Evolutionary conservation across 2,888 invertebrate genomes (phyloP).

Genomic region (Pimpla rufipes): DNA sequence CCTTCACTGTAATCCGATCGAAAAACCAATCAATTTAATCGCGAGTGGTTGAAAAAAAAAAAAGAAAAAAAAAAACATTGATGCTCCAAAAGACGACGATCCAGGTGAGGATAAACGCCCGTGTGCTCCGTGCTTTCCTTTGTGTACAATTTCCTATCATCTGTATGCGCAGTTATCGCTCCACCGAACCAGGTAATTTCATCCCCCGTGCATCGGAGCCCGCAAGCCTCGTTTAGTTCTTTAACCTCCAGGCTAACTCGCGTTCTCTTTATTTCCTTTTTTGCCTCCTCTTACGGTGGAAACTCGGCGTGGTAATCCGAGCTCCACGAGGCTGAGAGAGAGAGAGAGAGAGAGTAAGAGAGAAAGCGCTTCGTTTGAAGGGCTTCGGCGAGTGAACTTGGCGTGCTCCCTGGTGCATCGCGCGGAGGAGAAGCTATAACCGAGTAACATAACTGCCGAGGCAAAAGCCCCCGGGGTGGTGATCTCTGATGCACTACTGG

Average conservation of each 20-base stretch:
- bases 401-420: slow-evolving; percentile 31
- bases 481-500: slow-evolving; percentile 53
- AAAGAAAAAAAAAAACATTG: background rate
- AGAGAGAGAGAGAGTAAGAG: slow-evolving; percentile 20
- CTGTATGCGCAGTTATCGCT: slow-evolving; percentile 41
- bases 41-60: background rate
- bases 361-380: slow-evolving; percentile 47
- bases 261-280: slow-evolving; percentile 15
- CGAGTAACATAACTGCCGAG: slow-evolving; percentile 48
- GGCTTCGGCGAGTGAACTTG: slow-evolving; percentile 65
- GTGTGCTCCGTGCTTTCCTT: background rate
- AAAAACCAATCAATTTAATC: background rate
- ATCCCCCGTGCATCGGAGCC: slow-evolving; percentile 49
- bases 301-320: slow-evolving; percentile 62
- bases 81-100: background rate
- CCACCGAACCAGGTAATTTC: slow-evolving; percentile 58
- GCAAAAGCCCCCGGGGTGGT: slow-evolving; percentile 52
- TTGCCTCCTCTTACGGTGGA: slow-evolving; percentile 31
- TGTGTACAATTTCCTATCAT: slow-evolving; percentile 23
- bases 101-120: background rate
- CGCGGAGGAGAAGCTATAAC: slow-evolving; percentile 23
- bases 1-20: background rate
- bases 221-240: slow-evolving; percentile 56
- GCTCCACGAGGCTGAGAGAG: slow-evolving; percentile 25
- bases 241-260: slow-evolving; percentile 47